A percentile compares a stretch with the other conserved stretches of the same genome.
These are phyloP conservation scores for Gasterosteus aculeatus DNA, from an alignment of 2,113 vertebrate genomes.

Conservation along the genomic window DNA sequence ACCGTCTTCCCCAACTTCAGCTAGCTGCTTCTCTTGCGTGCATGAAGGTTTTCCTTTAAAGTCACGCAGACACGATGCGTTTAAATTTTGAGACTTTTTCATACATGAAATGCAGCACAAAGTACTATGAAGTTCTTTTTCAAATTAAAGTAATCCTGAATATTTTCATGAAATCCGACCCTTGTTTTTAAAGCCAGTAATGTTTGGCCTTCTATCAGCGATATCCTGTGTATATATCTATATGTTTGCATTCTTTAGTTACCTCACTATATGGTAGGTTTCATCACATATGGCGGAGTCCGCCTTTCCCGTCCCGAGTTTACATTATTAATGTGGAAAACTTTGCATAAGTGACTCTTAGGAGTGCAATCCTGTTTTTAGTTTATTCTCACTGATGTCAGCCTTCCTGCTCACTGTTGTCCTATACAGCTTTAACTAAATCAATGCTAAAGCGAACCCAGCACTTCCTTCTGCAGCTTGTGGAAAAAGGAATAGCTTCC, in stretches of 20 bases:
- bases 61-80: slow-evolving; percentile 4
- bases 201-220: background rate
- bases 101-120: background rate
- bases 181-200: background rate
- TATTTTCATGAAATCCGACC: background rate
- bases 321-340: background rate
- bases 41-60: slow-evolving; percentile 42
- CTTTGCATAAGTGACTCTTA: background rate
- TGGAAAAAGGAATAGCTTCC: background rate
- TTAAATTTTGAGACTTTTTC: background rate
- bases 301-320: background rate
- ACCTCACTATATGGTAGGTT: background rate
- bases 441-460: background rate
- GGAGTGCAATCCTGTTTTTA: background rate
- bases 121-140: background rate
- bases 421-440: background rate
- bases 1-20: slow-evolving; percentile 40
- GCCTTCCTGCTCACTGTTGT: background rate
- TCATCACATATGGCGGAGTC: background rate
- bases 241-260: background rate
- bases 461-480: background rate
- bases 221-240: background rate
- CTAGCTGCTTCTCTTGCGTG: slow-evolving; percentile 40
- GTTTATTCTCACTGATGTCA: background rate
- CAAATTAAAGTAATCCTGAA: background rate